Base-by-base conservation (phyloP, 2,888 invertebrate species). In the Macropis europaea region DNA sequence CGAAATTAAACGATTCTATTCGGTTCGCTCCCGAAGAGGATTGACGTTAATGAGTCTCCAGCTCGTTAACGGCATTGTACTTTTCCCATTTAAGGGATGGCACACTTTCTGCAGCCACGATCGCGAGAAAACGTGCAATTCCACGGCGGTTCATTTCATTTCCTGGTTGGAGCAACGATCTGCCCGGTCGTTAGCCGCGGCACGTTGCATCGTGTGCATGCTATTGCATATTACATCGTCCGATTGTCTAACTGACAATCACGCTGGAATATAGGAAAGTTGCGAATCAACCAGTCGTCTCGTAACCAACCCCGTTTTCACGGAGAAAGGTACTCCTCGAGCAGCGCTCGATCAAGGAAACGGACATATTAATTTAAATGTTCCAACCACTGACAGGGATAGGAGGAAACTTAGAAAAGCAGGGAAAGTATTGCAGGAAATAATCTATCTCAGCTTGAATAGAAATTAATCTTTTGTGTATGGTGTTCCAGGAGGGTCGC, bases 161-260 rank as follows among this genome's bases (percentile, higher is more conserved):
- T 88, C 88, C 88, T 87, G 89, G 86, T 88, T 86, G 83, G 80
- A 84, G 86, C 86, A 87, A 88, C 80, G 82, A 85, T 85, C 83
- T 73, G 75, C 76, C 79, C 72, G 82, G 82, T 81, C 82, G 82
- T 87, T 84, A 84, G 83, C 83, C 66, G 50, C 60, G 36, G 57
- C 59, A 40, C 59, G 59, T 70, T 77, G 60, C 78, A 60, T 53
- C 59, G 70, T 43, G 40, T 42, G n/a, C 48, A 45, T 43, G 54
- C 32, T 50, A 30, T 64, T 64, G 56, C 52, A 61, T 50, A 26
- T 54, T 56, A 69, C 61, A 71, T 54, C 73, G 75, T 59, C 48
- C 68, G 56, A 69, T 69, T 57, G 69, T 74, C 68, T 67, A 66
- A 54, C 38, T n/a, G 36, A 57, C 48, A 53, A 61, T 62, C 66